These are phyloP conservation scores for Phyllostomus discolor DNA, from an alignment of 2,113 vertebrate species.

Conservation along the genomic window DNA sequence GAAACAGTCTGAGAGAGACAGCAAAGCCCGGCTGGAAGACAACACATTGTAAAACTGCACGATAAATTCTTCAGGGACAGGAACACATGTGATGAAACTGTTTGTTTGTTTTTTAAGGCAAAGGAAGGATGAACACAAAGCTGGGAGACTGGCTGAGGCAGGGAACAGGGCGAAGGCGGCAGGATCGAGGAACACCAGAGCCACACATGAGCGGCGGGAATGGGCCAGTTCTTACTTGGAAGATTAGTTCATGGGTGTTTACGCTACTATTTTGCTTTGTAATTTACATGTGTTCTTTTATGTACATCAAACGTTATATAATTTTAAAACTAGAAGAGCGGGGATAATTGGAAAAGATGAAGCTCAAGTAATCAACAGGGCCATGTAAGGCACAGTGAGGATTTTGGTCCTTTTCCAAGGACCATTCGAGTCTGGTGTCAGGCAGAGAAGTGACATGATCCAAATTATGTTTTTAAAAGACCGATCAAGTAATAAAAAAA, in stretches of 20 bases:
- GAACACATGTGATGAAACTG: not conserved
- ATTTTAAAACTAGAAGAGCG: not conserved
- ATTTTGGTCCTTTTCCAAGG: not conserved
- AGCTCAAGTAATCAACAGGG: not conserved
- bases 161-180: not conserved
- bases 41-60: not conserved
- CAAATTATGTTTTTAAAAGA: not conserved
- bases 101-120: not conserved
- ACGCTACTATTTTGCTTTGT: not conserved
- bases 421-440: not conserved
- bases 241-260: not conserved
- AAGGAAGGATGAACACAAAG: not conserved
- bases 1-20: not conserved
- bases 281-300: not conserved
- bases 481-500: not conserved
- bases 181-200: not conserved
- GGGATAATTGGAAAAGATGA: not conserved
- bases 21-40: not conserved
- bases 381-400: not conserved
- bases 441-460: not conserved
- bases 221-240: not conserved
- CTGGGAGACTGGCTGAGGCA: not conserved
- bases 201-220: not conserved
- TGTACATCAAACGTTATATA: not conserved
- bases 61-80: not conserved